These are phyloP conservation scores for Drosophila jambulina DNA, from an alignment of 1,140 invertebrate species.

Conservation along the genomic window DNA sequence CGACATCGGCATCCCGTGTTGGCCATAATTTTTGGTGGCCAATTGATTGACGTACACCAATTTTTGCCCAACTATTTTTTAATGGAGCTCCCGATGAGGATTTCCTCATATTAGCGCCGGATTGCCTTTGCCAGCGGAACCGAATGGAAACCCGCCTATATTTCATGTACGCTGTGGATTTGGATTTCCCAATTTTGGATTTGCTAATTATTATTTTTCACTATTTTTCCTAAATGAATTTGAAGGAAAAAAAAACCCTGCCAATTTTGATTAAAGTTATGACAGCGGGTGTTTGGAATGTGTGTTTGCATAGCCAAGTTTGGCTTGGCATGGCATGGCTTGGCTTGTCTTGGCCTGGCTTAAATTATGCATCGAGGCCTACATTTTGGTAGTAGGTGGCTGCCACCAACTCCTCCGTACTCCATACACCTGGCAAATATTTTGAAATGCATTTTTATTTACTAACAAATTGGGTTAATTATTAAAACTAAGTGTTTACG, in stretches of 20 bases:
- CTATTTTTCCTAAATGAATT: slow-evolving; percentile 6
- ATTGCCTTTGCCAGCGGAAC: slow-evolving; percentile 24
- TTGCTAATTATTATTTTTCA: background rate
- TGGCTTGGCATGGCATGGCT: background rate
- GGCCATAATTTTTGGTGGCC: slow-evolving; percentile 41
- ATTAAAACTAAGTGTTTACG: background rate
- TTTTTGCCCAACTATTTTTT: slow-evolving; percentile 46
- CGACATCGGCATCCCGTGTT: slow-evolving; percentile 16
- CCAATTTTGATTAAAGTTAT: slow-evolving; percentile 11
- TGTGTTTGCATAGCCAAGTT: slow-evolving; percentile 15
- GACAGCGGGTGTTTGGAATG: slow-evolving; percentile 14
- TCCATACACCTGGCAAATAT: background rate
- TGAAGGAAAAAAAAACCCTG: background rate
- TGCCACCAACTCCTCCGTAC: background rate
- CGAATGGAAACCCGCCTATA: slow-evolving; percentile 17
- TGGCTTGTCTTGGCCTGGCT: background rate
- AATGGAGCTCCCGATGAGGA: slow-evolving; percentile 23
- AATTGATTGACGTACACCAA: slow-evolving; percentile 43
- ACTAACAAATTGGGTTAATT: background rate
- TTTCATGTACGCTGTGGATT: background rate
- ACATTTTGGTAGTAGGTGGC: slow-evolving; percentile 3
- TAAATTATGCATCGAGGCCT: slow-evolving; percentile 27
- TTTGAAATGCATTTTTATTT: background rate
- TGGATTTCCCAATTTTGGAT: background rate
- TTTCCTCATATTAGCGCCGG: slow-evolving; percentile 34